Base-by-base conservation (phyloP, 2,888 invertebrate species). In the Drepana falcataria region DNA sequence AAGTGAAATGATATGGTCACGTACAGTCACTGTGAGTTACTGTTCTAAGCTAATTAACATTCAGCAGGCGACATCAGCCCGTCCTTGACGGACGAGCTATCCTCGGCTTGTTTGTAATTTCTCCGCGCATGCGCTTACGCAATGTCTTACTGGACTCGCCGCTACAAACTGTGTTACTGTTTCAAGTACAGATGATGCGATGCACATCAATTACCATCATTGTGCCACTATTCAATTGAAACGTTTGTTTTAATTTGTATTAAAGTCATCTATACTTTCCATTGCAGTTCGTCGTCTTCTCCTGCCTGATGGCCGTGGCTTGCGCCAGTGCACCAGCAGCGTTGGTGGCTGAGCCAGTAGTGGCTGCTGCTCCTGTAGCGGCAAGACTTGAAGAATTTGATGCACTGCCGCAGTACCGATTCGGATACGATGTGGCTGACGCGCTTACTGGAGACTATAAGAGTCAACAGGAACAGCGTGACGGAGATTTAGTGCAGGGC, bases 341-440 rank as follows among this genome's bases (percentile, higher is more conserved):
- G 0, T 59, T 79, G 2, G 71, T 79, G 0, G 80, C 79, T 2
- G 79, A 78, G 48, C 81, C 76, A 0, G 65, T 81, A 40, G 80
- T 82, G 0, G 82, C 81, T 5, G 76, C 78, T 34, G 73, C 75
- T 0, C 75, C 77, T 1, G 73, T 62, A 3, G 51, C 64, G n/a
- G 64, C 64, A n/a, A 68, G 70, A 47, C 66, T 76, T 6, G 81
- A 84, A 44, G 79, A 76, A 51, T 79, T 79, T 68, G 73, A 84
- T 64, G 54, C 77, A 0, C 78, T 82, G 62, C 84, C 84, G 1
- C 91, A 92, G 70, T 92, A 92, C 82, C 85, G 81, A 66, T 92
- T 84, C 78, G 83, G 88, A 0, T 92, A 92, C 69, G 90, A 91
- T 55, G 88, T 92, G 2, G 88, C 92, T 60, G 92, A 92, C 60